Evolutionary conservation across 2,113 vertebrate genomes (phyloP).

Genomic region (Syngnathus floridae): DNA sequence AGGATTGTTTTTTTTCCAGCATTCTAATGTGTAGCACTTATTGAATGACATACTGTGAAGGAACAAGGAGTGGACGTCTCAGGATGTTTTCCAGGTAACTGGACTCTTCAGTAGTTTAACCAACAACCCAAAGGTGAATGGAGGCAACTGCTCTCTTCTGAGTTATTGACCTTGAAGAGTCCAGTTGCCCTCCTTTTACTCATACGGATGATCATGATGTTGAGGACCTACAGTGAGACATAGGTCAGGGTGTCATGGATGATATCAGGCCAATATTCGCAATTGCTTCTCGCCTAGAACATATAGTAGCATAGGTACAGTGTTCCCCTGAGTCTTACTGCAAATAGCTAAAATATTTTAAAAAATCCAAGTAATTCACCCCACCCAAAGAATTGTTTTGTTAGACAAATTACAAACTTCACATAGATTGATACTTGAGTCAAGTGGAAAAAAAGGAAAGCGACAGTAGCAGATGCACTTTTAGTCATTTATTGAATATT

Average conservation of each 20-base stretch:
- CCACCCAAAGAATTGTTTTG: not conserved
- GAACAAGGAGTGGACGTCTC: constrained; percentile 30
- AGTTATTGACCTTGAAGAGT: not conserved
- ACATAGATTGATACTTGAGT: too few relatives aligned
- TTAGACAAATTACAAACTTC: not conserved
- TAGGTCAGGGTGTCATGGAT: constrained; percentile 28
- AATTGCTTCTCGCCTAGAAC: constrained; percentile 33
- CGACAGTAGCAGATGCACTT: too few relatives aligned
- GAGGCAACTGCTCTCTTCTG: constrained; percentile 18
- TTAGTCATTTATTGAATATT: too few relatives aligned
- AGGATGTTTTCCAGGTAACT: constrained; percentile 25
- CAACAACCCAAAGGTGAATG: not conserved
- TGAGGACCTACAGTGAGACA: not conserved
- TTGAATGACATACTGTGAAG: constrained; percentile 75
- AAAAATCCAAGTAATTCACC: constrained; percentile 16
- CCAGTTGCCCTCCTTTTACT: not conserved
- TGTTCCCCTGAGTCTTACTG: not conserved
- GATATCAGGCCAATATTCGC: constrained; percentile 13
- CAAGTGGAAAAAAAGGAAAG: too few relatives aligned
- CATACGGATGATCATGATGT: not conserved
- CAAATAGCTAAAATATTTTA: too few relatives aligned
- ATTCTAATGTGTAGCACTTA: constrained; percentile 77
- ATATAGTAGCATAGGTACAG: constrained; percentile 36
- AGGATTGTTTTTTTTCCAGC: constrained; percentile 67
- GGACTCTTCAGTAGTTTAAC: constrained; percentile 15